Conservation (phyloP, 2,888 invertebrate species). For the Seira ritae region DNA sequence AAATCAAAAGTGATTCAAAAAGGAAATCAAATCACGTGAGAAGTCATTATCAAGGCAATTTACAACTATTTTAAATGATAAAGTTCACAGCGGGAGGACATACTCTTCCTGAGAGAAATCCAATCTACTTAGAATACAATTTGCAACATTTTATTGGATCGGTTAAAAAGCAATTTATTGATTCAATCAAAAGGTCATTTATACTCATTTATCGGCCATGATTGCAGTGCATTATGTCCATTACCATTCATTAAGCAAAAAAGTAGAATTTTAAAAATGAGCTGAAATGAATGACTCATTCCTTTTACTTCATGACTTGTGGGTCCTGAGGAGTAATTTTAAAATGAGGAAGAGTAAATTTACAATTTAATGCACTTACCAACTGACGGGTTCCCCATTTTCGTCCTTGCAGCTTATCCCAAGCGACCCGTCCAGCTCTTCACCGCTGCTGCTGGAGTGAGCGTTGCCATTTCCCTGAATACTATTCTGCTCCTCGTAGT, state of each 20-base stretch:
- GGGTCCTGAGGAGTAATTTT: too few species aligned
- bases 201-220: neutral
- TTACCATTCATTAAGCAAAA: neutral
- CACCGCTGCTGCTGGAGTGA: neutral
- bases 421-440: neutral
- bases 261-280: too few species aligned
- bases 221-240: neutral
- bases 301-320: too few species aligned
- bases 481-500: neutral
- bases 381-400: slow-evolving; percentile 82
- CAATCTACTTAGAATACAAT: neutral
- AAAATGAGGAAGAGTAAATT: neutral
- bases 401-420: slow-evolving; percentile 79
- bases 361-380: slow-evolving; percentile 78
- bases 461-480: slow-evolving; percentile 1
- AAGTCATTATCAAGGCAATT: neutral
- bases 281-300: too few species aligned
- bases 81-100: neutral
- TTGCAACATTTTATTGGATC: neutral
- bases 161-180: neutral
- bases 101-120: neutral
- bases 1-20: neutral
- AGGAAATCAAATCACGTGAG: neutral
- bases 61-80: neutral
- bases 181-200: neutral